These are phyloP conservation scores for Leucoraja ocellata DNA, from an alignment of 2,797 vertebrate species.

Conservation along the genomic window DNA sequence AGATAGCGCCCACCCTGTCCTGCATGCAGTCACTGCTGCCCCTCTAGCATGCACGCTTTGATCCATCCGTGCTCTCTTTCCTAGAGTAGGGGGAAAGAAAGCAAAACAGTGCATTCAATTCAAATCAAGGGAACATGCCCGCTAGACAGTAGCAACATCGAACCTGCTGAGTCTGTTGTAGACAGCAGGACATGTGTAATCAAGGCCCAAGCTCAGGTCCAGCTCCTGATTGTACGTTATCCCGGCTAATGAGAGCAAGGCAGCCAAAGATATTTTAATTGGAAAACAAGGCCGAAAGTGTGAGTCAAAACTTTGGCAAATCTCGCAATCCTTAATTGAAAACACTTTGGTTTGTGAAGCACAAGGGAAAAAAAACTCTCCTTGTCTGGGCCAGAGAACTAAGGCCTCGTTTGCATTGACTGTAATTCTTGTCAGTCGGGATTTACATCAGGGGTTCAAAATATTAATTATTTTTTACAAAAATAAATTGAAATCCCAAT, in stretches of 20 bases:
- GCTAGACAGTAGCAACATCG: not conserved
- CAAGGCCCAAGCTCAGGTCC: not conserved
- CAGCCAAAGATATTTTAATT: conserved; percentile 12
- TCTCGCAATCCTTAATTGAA: not conserved
- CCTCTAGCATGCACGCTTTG: too few relatives aligned
- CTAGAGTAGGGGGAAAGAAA: too few relatives aligned
- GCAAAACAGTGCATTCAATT: too few relatives aligned
- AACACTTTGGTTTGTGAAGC: not conserved
- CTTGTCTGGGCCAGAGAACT: not conserved
- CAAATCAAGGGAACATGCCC: too few relatives aligned
- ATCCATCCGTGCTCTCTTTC: too few relatives aligned
- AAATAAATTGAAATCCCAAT: not conserved
- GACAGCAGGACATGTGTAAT: not conserved
- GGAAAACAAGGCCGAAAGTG: not conserved
- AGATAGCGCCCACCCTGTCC: too few relatives aligned
- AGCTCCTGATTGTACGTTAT: not conserved
- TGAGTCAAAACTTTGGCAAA: not conserved
- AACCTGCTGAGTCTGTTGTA: not conserved
- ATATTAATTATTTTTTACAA: not conserved
- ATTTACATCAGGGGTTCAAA: not conserved
- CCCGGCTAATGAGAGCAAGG: not conserved
- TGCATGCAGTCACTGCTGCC: too few relatives aligned
- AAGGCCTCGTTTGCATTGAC: not conserved
- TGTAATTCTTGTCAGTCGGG: not conserved
- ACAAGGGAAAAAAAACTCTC: not conserved